Evolutionary conservation across 2,797 vertebrate species (phyloP).

Genomic region (Tapirus indicus): DNA sequence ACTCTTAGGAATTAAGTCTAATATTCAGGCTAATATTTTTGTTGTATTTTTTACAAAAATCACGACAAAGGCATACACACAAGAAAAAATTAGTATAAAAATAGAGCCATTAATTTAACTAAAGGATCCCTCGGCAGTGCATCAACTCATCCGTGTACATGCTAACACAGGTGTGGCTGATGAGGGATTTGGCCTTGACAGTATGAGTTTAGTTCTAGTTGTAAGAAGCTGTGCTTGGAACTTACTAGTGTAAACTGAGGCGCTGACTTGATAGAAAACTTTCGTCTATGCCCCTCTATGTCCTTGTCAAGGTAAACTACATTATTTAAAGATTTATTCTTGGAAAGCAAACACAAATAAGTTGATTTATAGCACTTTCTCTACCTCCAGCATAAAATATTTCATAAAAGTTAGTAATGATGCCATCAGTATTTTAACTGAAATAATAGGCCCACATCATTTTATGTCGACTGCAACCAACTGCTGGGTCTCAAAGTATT

Average conservation of each 20-base stretch:
- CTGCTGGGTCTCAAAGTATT: background rate
- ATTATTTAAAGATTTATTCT: conserved; percentile 12
- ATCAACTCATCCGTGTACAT: background rate
- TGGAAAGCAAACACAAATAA: background rate
- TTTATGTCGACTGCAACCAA: background rate
- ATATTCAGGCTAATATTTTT: background rate
- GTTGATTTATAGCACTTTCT: conserved; percentile 1
- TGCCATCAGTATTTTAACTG: background rate
- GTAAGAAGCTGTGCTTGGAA: conserved; percentile 52
- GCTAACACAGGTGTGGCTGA: background rate
- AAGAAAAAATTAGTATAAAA: conserved; percentile 38
- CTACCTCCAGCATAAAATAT: conserved; percentile 21
- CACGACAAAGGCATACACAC: background rate
- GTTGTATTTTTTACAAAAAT: background rate
- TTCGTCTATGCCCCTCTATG: background rate
- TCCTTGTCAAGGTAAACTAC: background rate
- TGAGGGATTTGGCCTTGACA: background rate
- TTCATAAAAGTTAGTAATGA: conserved; percentile 29
- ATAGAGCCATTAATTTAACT: background rate
- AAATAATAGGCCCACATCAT: background rate
- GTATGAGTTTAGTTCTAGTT: background rate
- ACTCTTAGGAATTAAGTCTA: background rate
- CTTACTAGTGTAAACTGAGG: background rate
- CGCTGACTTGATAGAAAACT: background rate
- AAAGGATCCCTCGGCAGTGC: background rate